phyloP scores from a whole-genome alignment of 2,113 vertebrate genomes.

The Neolamprologus longior region DNA sequence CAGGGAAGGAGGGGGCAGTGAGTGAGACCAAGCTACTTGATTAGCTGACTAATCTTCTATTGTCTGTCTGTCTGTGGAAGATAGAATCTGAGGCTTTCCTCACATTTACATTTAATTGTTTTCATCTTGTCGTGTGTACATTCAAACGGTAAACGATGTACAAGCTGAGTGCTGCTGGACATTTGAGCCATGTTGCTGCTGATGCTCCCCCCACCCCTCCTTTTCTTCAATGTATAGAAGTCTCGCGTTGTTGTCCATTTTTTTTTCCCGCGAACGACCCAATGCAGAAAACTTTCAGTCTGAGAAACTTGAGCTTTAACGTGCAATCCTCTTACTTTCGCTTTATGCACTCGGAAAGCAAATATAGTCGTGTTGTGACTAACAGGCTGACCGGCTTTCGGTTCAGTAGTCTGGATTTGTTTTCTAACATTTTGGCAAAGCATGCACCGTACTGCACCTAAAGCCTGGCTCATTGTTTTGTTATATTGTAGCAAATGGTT shows the following conservation, averaged over 20 bases:
- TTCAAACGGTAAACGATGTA: not conserved
- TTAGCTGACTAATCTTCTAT: constrained; percentile 5
- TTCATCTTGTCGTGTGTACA: not conserved
- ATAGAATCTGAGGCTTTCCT: not conserved
- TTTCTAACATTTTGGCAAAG: not conserved
- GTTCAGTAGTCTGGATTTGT: not conserved
- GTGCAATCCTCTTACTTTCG: not conserved
- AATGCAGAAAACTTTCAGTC: not conserved
- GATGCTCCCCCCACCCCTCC: not conserved
- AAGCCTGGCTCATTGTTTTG: not conserved
- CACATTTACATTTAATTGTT: not conserved
- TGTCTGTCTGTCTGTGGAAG: not conserved
- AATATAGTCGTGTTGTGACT: not conserved
- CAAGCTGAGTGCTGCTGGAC: not conserved
- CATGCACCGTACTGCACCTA: not conserved
- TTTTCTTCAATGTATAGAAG: constrained; percentile 23
- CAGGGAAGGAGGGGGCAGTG: not conserved
- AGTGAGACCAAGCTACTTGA: not conserved
- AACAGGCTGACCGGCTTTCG: not conserved
- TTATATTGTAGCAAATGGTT: not conserved
- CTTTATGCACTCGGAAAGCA: not conserved
- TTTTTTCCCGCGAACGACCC: constrained; percentile 63
- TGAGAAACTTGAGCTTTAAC: not conserved
- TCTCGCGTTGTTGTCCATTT: constrained; percentile 62
- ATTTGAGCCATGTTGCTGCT: not conserved